Evolutionary conservation across 2,113 vertebrate species (phyloP), one percentile per base, ranked within the genome.

Genomic region (Hemiprocne comata): DNA sequence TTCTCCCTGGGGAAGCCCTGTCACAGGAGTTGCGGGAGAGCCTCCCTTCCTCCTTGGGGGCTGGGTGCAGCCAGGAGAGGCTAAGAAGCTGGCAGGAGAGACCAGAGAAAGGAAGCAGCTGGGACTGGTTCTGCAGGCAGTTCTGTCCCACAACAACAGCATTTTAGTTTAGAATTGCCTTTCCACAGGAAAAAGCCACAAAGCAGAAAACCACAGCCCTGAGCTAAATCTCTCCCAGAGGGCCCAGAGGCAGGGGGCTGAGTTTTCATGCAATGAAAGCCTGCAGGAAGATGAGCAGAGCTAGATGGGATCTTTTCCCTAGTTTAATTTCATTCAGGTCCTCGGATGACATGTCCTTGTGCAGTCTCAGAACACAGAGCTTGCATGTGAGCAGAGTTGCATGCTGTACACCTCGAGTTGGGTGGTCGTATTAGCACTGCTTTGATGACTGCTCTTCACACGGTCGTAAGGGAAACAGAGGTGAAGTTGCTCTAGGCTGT

Each of bases 401-500:
- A 38, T 0, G 13, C 65, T 6, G 24, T 10, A 74, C 6, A 33
- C 54, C 77, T 67, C 42, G 1, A 48, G 73, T 75, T 65, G 38
- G 42, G 78, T 58, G 67, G 69, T 80, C 0, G 4, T 66, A 65
- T 55, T 46, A 60, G 42, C 23, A 50, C 65, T 87, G 77, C 84
- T 91, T 89, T 91, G 90, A 90, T 89, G 90, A 69, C 73, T 89
- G 34, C 0, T 4, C 83, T 84, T 91, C 84, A 71, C 87, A 86
- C 40, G 84, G 70, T 79, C 44, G 5, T 21, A 44, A 91, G 76
- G 42, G 60, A 75, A 80, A 61, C 64, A 93, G 83, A 88, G 91
- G 69, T 93, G 86, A 92, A 62, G 36, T 89, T 96, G 81, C 96
- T 97, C 87, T 71, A 95, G 91, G 94, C 93, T 89, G 50, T 82